Conservation (phyloP, 2,888 invertebrate species). For the Elysia crispata region DNA sequence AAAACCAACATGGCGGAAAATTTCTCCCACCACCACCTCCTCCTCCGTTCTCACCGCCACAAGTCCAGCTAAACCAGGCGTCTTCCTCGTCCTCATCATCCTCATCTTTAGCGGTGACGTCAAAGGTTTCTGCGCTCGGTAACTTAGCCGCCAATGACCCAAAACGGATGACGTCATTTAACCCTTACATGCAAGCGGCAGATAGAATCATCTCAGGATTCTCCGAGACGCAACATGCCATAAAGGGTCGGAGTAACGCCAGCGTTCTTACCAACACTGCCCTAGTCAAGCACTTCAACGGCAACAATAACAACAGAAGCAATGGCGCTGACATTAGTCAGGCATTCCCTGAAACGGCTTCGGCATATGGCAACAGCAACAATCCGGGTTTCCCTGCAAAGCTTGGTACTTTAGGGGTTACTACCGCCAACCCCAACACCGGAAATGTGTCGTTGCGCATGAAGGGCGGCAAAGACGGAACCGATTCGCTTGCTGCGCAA, state of each 20-base stretch:
- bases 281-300: not conserved
- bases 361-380: no score
- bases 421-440: not conserved
- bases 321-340: not conserved
- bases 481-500: not conserved
- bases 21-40: no score
- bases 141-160: no score
- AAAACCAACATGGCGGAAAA: no score
- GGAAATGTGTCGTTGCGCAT: conserved; percentile 34
- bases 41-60: no score
- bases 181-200: conserved; percentile 30
- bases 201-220: conserved; percentile 35
- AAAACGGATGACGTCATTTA: not conserved
- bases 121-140: no score
- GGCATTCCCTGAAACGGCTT: no score
- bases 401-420: not conserved
- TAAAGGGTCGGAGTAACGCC: not conserved
- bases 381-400: no score
- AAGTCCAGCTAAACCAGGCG: no score
- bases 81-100: no score
- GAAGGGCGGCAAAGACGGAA: conserved; percentile 22
- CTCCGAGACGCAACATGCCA: conserved; percentile 27
- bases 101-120: no score
- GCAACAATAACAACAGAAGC: not conserved
- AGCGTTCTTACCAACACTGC: not conserved